These are phyloP conservation scores for Cepaea nemoralis DNA, from an alignment of 1,140 invertebrate genomes.

Conservation along the genomic window DNA sequence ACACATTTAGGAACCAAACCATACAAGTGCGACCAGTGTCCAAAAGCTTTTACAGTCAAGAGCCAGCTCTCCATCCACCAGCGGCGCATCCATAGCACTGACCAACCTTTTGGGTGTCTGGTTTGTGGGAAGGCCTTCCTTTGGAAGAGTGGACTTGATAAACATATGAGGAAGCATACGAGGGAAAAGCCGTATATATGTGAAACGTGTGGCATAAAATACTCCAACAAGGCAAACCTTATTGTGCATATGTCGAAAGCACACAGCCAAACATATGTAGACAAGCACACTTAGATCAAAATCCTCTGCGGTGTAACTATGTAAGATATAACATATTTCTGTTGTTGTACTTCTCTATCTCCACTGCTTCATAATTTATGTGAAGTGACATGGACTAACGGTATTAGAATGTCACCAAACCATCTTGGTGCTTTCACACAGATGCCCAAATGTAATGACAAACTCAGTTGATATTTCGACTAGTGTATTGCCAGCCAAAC, in stretches of 20 bases:
- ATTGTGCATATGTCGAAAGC: slow-evolving; percentile 34
- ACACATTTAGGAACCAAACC: slow-evolving; percentile 42
- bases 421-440: too few species aligned
- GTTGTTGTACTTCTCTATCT: background rate
- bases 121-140: slow-evolving; percentile 41
- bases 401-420: background rate
- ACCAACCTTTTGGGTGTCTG: slow-evolving; percentile 37
- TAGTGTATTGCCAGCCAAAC: too few species aligned
- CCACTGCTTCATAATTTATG: background rate
- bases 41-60: slow-evolving; percentile 40
- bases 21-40: slow-evolving; percentile 36
- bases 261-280: slow-evolving; percentile 35
- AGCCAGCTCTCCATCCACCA: slow-evolving; percentile 36
- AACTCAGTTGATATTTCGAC: too few species aligned
- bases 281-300: background rate
- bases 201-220: slow-evolving; percentile 35
- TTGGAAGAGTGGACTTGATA: slow-evolving; percentile 39
- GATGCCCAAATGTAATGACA: too few species aligned
- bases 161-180: slow-evolving; percentile 54
- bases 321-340: background rate
- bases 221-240: slow-evolving; percentile 38
- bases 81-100: slow-evolving; percentile 40
- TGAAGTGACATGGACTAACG: background rate
- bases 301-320: background rate
- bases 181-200: slow-evolving; percentile 49